Base-by-base conservation (phyloP, 2,113 vertebrate species). In the Progne subis region DNA sequence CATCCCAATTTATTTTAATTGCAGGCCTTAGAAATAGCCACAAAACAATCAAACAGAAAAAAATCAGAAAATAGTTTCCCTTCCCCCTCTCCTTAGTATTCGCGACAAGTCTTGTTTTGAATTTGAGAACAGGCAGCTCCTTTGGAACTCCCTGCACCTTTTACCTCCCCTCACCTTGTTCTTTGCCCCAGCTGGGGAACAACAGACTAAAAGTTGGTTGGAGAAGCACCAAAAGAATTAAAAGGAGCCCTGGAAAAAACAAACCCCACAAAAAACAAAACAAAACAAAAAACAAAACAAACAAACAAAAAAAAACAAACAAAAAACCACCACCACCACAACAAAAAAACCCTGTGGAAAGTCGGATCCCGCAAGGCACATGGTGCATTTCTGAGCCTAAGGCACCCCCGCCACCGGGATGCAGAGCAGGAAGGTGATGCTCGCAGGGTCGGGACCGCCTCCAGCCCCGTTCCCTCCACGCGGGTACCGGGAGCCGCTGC, bases 1-100 rank as follows among this genome's bases (percentile, higher is more conserved):
- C 64, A 67, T n/a, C 50, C 3, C 16, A 57, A 84, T 94, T 94
- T 82, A 92, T 84, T 94, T 68, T 90, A 93, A 93, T 88, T 88
- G 76, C 52, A 52, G 39, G 31, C 77, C 43, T 81, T 86, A 56
- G 43, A 78, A 80, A 63, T 9, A 80, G 72, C 68, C 64, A 74
- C 32, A 81, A 83, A 91, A 43, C 55, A 85, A 85, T 55, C 56
- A 95, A 75, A 93, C 25, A 20, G 34, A 92, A 88, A 94, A 43
- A 14, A 18, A 89, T 34, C 55, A 79, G 81, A 68, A 74, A 75
- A 29, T 8, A 31, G 17, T 28, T 56, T 46, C 78, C 71, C 64
- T 74, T 59, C 64, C 47, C 39, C 28, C 52, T 69, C 50, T 78
- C 68, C 39, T 90, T 21, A 47, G 29, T 18, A 77, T 50, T 44